phyloP scores from a whole-genome alignment of 1,140 invertebrate genomes.

The Maconellicoccus hirsutus region DNA sequence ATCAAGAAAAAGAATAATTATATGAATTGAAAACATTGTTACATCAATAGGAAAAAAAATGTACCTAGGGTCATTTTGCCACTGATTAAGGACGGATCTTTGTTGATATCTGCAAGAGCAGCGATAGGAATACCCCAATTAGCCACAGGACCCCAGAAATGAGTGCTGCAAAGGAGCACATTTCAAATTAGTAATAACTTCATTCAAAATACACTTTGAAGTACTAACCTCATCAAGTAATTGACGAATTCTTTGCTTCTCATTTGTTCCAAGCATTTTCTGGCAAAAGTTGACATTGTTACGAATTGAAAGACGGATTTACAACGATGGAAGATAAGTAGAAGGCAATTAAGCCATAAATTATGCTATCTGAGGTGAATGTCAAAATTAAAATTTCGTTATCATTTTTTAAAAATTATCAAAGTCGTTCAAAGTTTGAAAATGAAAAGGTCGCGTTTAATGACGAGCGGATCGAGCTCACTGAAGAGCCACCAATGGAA shows the following conservation, averaged over 20 bases:
- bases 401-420: neutral
- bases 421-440: neutral
- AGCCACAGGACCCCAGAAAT: conserved; percentile 90
- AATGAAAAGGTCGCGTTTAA: neutral
- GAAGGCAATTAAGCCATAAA: no score
- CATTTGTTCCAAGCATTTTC: conserved; percentile 36
- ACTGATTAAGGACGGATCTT: conserved; percentile 90
- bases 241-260: conserved; percentile 43
- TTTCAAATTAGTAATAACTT: neutral
- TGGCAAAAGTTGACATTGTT: conserved; percentile 33
- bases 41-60: conserved; percentile 26
- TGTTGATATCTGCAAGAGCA: conserved; percentile 82
- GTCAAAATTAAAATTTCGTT: neutral
- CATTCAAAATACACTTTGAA: conserved; percentile 27
- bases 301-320: neutral
- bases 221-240: conserved; percentile 42
- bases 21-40: neutral
- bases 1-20: conserved; percentile 31
- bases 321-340: neutral
- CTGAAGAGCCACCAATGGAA: no score
- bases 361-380: neutral
- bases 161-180: conserved; percentile 51
- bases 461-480: no score
- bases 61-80: conserved; percentile 95
- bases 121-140: conserved; percentile 98